Percentiles rank a stretch among this genome's conserved stretches.
These are phyloP conservation scores for Perithous albicinctus DNA, from an alignment of 2,888 invertebrate genomes.

Conservation along the genomic window DNA sequence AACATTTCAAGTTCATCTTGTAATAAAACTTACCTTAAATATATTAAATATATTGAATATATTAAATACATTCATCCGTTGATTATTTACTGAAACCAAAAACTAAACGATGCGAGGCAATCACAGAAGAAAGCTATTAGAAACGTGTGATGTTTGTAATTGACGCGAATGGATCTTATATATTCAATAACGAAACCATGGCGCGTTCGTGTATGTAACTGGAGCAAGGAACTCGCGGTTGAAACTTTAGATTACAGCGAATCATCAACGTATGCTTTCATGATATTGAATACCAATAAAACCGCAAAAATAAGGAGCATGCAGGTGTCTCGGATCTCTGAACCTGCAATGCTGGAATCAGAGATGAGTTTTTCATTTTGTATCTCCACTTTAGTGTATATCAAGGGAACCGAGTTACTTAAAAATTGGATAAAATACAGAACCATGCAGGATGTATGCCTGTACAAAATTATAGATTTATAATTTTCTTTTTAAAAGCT, in stretches of 20 bases:
- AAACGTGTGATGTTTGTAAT: neutral
- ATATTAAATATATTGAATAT: no score
- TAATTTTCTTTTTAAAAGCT: no score
- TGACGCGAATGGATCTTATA: neutral
- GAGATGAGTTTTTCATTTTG: neutral
- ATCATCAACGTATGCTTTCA: neutral
- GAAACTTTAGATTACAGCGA: constrained; percentile 42
- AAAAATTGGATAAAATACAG: no score
- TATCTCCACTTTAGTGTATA: neutral
- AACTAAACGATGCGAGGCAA: constrained; percentile 5
- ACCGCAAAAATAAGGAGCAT: constrained; percentile 40
- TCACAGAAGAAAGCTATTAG: constrained; percentile 13
- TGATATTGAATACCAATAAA: constrained; percentile 16
- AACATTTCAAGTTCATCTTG: no score
- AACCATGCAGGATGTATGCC: no score
- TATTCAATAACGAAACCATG: constrained; percentile 10
- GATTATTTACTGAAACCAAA: neutral
- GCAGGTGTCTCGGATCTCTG: neutral
- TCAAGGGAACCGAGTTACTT: no score
- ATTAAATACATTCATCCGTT: no score
- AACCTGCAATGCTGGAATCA: neutral
- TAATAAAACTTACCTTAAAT: no score
- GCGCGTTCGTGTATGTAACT: constrained; percentile 28
- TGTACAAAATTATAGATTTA: no score
- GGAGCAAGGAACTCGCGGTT: constrained; percentile 40